Evolutionary conservation across 2,113 vertebrate genomes (phyloP).

Genomic region (Larimichthys polyactis): DNA sequence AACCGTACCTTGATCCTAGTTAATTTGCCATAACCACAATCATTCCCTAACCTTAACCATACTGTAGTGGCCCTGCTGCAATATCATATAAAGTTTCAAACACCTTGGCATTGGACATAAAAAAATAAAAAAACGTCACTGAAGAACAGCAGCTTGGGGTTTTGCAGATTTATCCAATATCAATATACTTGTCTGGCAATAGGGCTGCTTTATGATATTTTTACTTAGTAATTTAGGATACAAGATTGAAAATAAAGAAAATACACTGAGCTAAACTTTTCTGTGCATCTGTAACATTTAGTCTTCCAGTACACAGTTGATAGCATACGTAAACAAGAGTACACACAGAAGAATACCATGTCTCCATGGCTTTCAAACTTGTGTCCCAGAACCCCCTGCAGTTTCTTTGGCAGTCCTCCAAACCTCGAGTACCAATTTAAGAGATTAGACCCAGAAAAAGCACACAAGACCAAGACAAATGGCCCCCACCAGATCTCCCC

Average conservation of each 20-base stretch:
- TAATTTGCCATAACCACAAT: background rate
- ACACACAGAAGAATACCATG: constrained; percentile 21
- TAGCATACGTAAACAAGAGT: constrained; percentile 28
- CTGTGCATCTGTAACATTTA: constrained; percentile 14
- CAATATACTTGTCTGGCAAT: background rate
- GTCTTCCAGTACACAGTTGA: constrained; percentile 13
- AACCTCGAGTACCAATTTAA: constrained; percentile 81
- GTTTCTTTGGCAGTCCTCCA: constrained; percentile 76
- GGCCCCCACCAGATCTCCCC: constrained; percentile 58
- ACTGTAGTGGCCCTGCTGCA: no score
- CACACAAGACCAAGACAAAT: constrained; percentile 81
- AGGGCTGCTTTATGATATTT: background rate
- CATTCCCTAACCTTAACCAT: background rate
- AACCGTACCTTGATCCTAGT: background rate
- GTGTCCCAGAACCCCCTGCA: constrained; percentile 63
- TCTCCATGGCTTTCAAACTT: constrained; percentile 49
- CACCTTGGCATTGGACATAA: background rate
- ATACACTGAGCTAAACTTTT: background rate
- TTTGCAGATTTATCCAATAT: background rate
- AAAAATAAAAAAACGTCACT: no score
- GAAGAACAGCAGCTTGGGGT: no score
- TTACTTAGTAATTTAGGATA: background rate
- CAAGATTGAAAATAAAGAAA: background rate
- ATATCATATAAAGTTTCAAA: background rate
- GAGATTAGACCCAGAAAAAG: constrained; percentile 85